Evolutionary conservation across 2,888 invertebrate genomes (phyloP).

Genomic region (Smittia sp.): DNA sequence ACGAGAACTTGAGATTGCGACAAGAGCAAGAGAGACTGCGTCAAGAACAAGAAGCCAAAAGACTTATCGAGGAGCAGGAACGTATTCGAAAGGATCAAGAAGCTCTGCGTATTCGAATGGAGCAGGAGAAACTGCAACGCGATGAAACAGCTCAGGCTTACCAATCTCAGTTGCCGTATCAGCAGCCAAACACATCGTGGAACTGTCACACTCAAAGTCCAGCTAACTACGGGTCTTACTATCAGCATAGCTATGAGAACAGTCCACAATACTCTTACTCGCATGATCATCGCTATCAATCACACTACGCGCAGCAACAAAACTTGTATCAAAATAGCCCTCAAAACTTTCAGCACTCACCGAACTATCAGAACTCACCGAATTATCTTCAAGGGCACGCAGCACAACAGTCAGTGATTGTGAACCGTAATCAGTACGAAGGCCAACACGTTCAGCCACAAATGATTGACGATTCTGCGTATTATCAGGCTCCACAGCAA

Average conservation of each 20-base stretch:
- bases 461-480: background rate
- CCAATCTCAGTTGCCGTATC: slow-evolving; percentile 20
- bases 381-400: background rate
- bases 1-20: background rate
- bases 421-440: background rate
- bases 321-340: slow-evolving; percentile 13
- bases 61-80: slow-evolving; percentile 26
- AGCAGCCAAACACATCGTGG: slow-evolving; percentile 26
- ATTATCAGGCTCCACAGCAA: slow-evolving; percentile 3
- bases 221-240: slow-evolving; percentile 12
- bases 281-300: slow-evolving; percentile 29
- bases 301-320: slow-evolving; percentile 12
- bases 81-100: slow-evolving; percentile 29
- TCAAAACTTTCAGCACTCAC: slow-evolving; percentile 12
- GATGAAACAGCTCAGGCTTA: background rate
- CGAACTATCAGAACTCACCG: slow-evolving; percentile 18
- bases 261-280: slow-evolving; percentile 36
- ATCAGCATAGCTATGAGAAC: slow-evolving; percentile 16
- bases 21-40: slow-evolving; percentile 29
- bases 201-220: slow-evolving; percentile 16
- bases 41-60: slow-evolving; percentile 14
- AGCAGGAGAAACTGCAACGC: slow-evolving; percentile 17
- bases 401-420: background rate
- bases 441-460: background rate
- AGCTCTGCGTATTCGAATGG: background rate